phyloP scores from a whole-genome alignment of 2,888 invertebrate species.

The Platerodrilus igneus region DNA sequence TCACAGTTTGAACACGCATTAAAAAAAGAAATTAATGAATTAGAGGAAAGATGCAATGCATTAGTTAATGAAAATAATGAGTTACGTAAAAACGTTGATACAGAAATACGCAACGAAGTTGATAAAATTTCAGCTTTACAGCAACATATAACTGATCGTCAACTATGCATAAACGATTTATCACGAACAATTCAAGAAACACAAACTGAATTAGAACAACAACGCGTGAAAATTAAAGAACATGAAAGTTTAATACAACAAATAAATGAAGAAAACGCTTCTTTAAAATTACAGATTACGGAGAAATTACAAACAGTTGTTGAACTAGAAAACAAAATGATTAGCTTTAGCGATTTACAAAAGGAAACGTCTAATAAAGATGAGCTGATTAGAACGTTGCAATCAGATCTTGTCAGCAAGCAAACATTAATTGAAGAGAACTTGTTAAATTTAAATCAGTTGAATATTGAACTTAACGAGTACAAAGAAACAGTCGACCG shows the following conservation, averaged over 20 bases:
- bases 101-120: slow-evolving; percentile 44
- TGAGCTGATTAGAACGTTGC: slow-evolving; percentile 19
- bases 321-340: slow-evolving; percentile 5
- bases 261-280: slow-evolving; percentile 13
- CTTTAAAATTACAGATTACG: slow-evolving; percentile 2
- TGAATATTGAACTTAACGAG: slow-evolving; percentile 5
- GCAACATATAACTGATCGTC: slow-evolving; percentile 40
- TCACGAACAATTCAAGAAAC: slow-evolving; percentile 34
- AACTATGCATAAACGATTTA: slow-evolving; percentile 39
- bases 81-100: slow-evolving; percentile 44
- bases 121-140: slow-evolving; percentile 42
- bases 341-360: slow-evolving; percentile 20
- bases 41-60: slow-evolving; percentile 46
- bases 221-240: slow-evolving; percentile 24
- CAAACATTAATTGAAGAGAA: slow-evolving; percentile 4
- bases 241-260: slow-evolving; percentile 9
- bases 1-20: slow-evolving; percentile 52
- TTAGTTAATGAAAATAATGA: slow-evolving; percentile 46
- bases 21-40: slow-evolving; percentile 50
- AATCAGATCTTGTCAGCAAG: slow-evolving; percentile 7
- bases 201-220: slow-evolving; percentile 32
- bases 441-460: slow-evolving; percentile 2
- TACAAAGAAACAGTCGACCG: slow-evolving; percentile 1
- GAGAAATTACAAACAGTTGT: slow-evolving; percentile 25
- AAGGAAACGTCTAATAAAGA: slow-evolving; percentile 36